Percentiles rank a stretch among this genome's conserved stretches.
Conservation (phyloP, 2,113 vertebrate genomes). For the Lycocorax pyrrhopterus region DNA sequence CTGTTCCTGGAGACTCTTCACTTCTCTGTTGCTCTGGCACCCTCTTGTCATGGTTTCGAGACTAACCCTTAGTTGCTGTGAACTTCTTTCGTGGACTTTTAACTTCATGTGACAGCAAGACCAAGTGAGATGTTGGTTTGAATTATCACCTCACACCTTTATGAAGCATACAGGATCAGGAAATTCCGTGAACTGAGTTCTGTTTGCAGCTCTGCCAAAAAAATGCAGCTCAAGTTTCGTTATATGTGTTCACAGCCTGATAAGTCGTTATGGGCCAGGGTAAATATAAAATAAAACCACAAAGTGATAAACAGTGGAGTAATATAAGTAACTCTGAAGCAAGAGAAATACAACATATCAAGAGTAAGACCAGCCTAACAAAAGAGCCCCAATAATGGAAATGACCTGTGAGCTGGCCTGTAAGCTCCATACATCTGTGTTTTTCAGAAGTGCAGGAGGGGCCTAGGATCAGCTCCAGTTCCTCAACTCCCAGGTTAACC, state of each 20-base stretch:
- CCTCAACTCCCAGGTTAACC: neutral
- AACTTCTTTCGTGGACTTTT: neutral
- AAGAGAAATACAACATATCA: conserved; percentile 14
- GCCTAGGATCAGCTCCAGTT: neutral
- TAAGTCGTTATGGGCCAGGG: conserved; percentile 67
- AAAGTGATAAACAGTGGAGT: conserved; percentile 57
- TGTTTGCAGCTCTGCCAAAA: conserved; percentile 59
- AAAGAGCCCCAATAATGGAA: neutral
- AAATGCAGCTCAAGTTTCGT: conserved; percentile 56
- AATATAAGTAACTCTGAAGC: conserved; percentile 41
- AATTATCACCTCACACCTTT: conserved; percentile 66
- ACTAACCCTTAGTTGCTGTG: neutral
- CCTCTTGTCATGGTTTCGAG: neutral
- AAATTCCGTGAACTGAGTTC: conserved; percentile 66
- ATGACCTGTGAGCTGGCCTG: neutral
- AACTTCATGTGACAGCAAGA: neutral
- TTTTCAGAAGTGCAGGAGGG: neutral
- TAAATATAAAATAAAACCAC: conserved; percentile 71
- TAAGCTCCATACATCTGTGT: neutral
- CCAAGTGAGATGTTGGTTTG: conserved; percentile 44
- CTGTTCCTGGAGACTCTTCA: neutral
- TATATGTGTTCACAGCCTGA: conserved; percentile 64
- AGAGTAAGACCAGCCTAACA: neutral
- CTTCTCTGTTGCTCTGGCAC: neutral
- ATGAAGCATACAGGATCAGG: conserved; percentile 52